phyloP scores from a whole-genome alignment of 2,113 vertebrate species.

The Catharus fuscescens region DNA sequence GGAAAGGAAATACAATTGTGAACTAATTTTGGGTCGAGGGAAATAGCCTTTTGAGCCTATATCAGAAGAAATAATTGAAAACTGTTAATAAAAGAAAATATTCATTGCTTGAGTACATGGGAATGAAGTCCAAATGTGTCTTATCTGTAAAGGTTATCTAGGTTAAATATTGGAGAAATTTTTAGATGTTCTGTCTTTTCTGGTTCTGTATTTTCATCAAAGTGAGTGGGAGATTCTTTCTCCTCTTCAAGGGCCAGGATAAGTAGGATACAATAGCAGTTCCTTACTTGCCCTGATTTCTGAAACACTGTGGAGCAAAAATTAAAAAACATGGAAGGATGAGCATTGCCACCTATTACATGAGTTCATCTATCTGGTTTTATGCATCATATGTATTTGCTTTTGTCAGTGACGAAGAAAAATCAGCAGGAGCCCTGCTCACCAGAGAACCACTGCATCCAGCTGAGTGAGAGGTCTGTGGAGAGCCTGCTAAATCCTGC shows the following conservation, averaged over 20 bases:
- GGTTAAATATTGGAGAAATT: not conserved
- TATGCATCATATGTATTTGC: not conserved
- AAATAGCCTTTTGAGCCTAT: not conserved
- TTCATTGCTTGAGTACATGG: not conserved
- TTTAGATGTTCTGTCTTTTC: not conserved
- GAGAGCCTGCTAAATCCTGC: constrained; percentile 52
- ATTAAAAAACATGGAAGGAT: not conserved
- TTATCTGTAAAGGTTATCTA: not conserved
- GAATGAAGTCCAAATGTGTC: not conserved
- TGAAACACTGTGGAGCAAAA: not conserved
- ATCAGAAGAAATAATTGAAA: not conserved
- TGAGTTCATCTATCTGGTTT: not conserved
- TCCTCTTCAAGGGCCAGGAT: not conserved
- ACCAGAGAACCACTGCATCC: not conserved
- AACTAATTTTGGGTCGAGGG: not conserved
- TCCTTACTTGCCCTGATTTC: not conserved
- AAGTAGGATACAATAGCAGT: not conserved
- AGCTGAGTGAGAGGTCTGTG: constrained; percentile 56
- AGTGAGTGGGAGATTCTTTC: not conserved
- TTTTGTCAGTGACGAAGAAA: constrained; percentile 21
- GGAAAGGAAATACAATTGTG: not conserved
- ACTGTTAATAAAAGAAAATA: not conserved
- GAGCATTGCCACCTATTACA: not conserved
- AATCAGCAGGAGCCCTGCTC: not conserved
- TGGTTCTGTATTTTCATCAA: not conserved